Evolutionary conservation across 2,888 invertebrate genomes (phyloP).

Genomic region (Apodemia hepburni): DNA sequence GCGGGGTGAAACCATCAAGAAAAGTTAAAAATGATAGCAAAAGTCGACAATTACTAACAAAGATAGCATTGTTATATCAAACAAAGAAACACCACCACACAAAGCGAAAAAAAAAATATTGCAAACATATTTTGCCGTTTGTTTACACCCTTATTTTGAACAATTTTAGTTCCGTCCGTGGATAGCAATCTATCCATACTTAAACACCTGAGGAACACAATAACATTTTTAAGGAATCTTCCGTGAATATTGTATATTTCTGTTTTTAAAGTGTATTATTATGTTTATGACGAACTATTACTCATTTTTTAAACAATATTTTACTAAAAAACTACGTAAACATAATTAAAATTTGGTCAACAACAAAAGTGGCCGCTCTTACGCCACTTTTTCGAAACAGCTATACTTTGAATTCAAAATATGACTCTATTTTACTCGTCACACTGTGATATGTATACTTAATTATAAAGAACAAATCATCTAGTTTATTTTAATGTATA

Average conservation of each 20-base stretch:
- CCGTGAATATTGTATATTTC: slow-evolving; percentile 1
- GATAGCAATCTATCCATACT: not conserved
- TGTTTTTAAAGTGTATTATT: not conserved
- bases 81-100: not conserved
- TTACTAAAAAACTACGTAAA: too few species aligned
- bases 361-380: too few species aligned
- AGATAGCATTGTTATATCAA: not conserved
- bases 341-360: too few species aligned
- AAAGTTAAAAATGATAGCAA: slow-evolving; percentile 1
- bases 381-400: too few species aligned
- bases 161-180: not conserved
- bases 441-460: too few species aligned
- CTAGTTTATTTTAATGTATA: too few species aligned
- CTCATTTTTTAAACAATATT: too few species aligned
- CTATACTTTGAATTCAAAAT: too few species aligned
- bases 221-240: not conserved
- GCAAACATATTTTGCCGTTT: not conserved
- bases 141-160: not conserved
- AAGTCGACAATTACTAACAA: not conserved
- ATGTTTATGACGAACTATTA: too few species aligned
- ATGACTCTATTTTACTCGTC: too few species aligned
- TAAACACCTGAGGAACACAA: not conserved
- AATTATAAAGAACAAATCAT: too few species aligned
- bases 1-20: not conserved
- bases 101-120: not conserved